Percentiles rank a stretch among this genome's conserved stretches.
Evolutionary conservation across 2,888 invertebrate species (phyloP).

Genomic region (Copidosoma aretas): DNA sequence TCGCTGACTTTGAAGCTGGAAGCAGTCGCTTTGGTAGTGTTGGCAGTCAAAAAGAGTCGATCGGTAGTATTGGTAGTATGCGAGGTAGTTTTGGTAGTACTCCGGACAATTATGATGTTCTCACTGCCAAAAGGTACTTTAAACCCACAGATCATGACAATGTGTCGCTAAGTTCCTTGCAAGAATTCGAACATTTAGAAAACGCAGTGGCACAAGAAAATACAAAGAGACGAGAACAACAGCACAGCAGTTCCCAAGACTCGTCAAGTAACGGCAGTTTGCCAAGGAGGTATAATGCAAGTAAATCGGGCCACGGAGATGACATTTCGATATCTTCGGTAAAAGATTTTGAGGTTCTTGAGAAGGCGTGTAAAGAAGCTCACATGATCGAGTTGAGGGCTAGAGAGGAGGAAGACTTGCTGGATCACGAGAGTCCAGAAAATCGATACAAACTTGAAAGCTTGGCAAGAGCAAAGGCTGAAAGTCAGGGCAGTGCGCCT

Average conservation of each 20-base stretch:
- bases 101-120: constrained; percentile 83
- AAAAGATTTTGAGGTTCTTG: constrained; percentile 91
- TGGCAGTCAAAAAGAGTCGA: constrained; percentile 79
- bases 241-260: constrained; percentile 77
- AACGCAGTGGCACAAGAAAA: constrained; percentile 82
- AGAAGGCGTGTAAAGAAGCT: constrained; percentile 85
- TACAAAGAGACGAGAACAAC: constrained; percentile 60
- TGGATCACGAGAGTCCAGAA: constrained; percentile 72
- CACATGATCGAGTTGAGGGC: constrained; percentile 83
- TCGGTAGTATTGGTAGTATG: constrained; percentile 78
- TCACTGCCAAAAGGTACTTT: constrained; percentile 83
- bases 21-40: constrained; percentile 79
- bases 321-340: constrained; percentile 86
- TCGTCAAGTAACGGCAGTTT: constrained; percentile 86
- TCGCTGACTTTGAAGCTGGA: constrained; percentile 80
- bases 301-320: constrained; percentile 76
- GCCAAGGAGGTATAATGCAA: constrained; percentile 73
- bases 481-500: constrained; percentile 53
- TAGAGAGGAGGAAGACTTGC: constrained; percentile 82
- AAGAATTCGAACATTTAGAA: constrained; percentile 93
- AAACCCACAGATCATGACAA: constrained; percentile 89
- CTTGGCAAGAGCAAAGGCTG: constrained; percentile 48
- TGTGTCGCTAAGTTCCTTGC: constrained; percentile 88
- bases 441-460: constrained; percentile 68
- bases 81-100: constrained; percentile 90